These are phyloP conservation scores for Tigriopus californicus DNA, from an alignment of 2,888 invertebrate genomes.

Conservation along the genomic window DNA sequence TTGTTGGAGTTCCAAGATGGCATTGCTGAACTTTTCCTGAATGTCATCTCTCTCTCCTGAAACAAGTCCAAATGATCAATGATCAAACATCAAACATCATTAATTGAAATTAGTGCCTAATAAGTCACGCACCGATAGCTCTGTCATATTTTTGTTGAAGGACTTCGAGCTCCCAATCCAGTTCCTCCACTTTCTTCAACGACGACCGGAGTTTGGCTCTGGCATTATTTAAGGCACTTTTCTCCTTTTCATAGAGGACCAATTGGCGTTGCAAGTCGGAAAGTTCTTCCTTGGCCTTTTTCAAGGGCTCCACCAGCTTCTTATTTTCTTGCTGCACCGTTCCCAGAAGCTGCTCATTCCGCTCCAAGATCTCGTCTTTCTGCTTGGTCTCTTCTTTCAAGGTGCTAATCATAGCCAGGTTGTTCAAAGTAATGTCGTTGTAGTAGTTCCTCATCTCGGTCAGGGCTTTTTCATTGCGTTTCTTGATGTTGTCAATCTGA, in stretches of 20 bases:
- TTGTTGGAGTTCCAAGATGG: conserved; percentile 69
- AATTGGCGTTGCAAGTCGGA: conserved; percentile 52
- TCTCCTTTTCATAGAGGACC: conserved; percentile 29
- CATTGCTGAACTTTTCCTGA: conserved; percentile 55
- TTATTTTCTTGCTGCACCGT: conserved; percentile 54
- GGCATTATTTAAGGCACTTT: conserved; percentile 3
- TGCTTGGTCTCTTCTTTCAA: conserved; percentile 41
- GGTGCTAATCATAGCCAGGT: conserved; percentile 70
- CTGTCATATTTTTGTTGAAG: conserved; percentile 58
- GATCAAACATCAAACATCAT: neutral
- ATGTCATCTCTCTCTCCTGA: conserved; percentile 8
- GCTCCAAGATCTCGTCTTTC: conserved; percentile 6
- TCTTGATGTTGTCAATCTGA: conserved; percentile 57
- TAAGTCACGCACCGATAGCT: conserved; percentile 21
- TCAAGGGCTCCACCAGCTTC: conserved; percentile 48
- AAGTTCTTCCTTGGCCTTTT: conserved; percentile 47
- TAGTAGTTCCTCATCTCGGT: conserved; percentile 83
- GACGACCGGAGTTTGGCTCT: conserved; percentile 22
- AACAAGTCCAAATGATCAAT: too few species aligned
- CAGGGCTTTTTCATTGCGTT: conserved; percentile 63
- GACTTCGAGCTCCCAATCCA: conserved; percentile 45
- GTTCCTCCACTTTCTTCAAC: conserved; percentile 35
- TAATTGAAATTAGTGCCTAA: conserved; percentile 3
- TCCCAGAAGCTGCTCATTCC: conserved; percentile 47
- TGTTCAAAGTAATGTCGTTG: conserved; percentile 81